Base-by-base conservation (phyloP, 2,888 invertebrate species). In the Lottia gigantea region DNA sequence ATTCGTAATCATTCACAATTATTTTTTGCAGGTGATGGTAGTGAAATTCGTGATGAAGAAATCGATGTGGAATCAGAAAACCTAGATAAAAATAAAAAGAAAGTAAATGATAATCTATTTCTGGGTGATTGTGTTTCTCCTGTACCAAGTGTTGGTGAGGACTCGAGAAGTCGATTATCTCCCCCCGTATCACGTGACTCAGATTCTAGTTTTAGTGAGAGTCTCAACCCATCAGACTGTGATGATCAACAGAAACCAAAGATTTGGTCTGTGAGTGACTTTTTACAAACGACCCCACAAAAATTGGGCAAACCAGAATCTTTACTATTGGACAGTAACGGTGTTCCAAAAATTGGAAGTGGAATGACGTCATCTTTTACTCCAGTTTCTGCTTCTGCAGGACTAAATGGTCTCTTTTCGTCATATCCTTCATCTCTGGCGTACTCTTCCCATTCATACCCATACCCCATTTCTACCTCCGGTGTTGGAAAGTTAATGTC, bases 231-330 rank as follows among this genome's bases (percentile, higher is more conserved):
- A 14, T 67, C 70, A 70, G 65, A 66, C 31, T 72, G 71, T 26
- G 66, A 71, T 16, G 62, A 72, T 47, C 74, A 76, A 45, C 74
- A 74, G 25, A 82, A 80, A 72, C 81, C 82, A 70, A 84, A 82
- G 72, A 84, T 84, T 68, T 84, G 84, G 84, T 84, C 84, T 14
- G 82, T 84, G 31, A 80, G 78, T 47, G 79, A 81, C 67, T 77
- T 77, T 62, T 69, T 77, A 40, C 69, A 74, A 55, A 71, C 73
- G 2, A 64, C 63, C 55, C 55, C 55, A 12, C 55, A 55, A 55
- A 55, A 55, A 55, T 55, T 55, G 55, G 55, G 55, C 8, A 55
- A 55, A 55, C 55, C 55, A 11, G 55, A 55, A 23, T 55, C 55
- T 55, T 14, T 55, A 14, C 55, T 55, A 55, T 12, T 55, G 23